phyloP scores from a whole-genome alignment of 2,113 vertebrate genomes.

The Phaethornis superciliosus region DNA sequence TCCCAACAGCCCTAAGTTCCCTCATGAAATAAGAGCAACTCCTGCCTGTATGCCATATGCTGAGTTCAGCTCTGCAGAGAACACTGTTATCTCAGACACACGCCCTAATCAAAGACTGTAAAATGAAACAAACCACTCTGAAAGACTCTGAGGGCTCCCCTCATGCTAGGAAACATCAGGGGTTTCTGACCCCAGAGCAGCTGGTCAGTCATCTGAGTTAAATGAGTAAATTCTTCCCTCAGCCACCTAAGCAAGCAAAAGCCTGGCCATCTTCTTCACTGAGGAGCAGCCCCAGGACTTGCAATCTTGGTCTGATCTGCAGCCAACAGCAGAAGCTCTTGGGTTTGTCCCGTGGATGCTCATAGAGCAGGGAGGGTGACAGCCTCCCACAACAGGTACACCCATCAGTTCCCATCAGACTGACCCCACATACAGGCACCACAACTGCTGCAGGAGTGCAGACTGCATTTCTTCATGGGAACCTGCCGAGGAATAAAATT shows the following conservation, averaged over 20 bases:
- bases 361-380: not conserved
- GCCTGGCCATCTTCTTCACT: not conserved
- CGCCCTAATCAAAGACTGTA: not conserved
- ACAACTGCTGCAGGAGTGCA: not conserved
- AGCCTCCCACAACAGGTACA: not conserved
- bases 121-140: not conserved
- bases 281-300: not conserved
- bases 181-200: not conserved
- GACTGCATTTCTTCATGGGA: not conserved
- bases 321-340: not conserved
- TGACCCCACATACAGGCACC: not conserved
- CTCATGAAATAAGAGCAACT: not conserved
- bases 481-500: not conserved
- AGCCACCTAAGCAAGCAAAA: not conserved
- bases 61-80: not conserved
- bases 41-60: fast-evolving
- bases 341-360: not conserved
- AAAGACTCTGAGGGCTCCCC: not conserved
- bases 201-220: not conserved
- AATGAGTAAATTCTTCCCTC: not conserved
- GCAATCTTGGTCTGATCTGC: not conserved
- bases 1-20: not conserved
- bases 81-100: not conserved
- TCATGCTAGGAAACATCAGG: not conserved
- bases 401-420: not conserved